These are phyloP conservation scores for Trichechus manatus DNA, from an alignment of 2,113 vertebrate species.

Conservation along the genomic window DNA sequence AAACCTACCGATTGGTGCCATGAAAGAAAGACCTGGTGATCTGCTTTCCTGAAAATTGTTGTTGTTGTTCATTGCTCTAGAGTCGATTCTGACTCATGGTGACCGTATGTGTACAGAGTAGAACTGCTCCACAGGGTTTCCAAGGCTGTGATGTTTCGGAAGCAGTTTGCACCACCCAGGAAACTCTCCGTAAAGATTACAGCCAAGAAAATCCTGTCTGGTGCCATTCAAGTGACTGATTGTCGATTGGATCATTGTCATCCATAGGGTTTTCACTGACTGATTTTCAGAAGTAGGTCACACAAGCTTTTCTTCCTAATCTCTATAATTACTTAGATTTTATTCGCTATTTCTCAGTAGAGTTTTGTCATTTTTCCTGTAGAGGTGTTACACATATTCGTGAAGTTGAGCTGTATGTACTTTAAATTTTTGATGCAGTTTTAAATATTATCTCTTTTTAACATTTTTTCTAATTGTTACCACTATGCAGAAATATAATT, in stretches of 20 bases:
- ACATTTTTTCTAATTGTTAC: background rate
- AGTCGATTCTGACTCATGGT: background rate
- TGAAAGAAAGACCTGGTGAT: background rate
- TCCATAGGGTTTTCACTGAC: background rate
- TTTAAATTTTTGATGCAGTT: background rate
- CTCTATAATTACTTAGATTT: background rate
- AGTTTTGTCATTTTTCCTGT: background rate
- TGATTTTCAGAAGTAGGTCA: background rate
- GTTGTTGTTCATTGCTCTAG: background rate
- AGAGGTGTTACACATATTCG: background rate
- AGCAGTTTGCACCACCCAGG: background rate
- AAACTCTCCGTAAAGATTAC: background rate
- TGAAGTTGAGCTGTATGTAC: background rate
- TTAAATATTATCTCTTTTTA: background rate
- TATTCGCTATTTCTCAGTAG: background rate
- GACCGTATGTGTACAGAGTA: background rate
- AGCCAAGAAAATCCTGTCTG: background rate
- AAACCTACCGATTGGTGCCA: background rate
- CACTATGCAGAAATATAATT: background rate
- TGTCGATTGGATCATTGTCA: background rate
- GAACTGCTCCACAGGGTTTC: background rate
- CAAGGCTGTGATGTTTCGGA: background rate
- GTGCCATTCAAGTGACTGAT: background rate
- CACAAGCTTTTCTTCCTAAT: background rate
- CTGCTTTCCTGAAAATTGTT: background rate